Conservation (phyloP, 1,140 invertebrate genomes). For the Drosophila nannoptera region DNA sequence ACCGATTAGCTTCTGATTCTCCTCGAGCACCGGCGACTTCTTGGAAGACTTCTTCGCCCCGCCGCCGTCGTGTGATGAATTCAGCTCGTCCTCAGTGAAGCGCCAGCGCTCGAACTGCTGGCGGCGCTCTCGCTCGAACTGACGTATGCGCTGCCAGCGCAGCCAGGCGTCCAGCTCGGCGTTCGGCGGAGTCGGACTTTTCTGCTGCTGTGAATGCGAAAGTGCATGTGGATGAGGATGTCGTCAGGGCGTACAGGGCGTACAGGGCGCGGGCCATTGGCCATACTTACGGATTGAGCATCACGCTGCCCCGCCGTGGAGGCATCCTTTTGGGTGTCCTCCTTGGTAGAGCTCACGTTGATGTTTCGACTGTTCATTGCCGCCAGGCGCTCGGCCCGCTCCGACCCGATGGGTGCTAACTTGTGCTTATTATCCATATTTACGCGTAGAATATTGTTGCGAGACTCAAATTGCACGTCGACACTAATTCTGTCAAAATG, state of each 20-base stretch:
- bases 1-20: conserved; percentile 6
- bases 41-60: not conserved
- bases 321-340: not conserved
- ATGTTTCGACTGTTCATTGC: conserved; percentile 9
- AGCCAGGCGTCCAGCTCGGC: conserved; percentile 21
- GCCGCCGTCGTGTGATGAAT: not conserved
- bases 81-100: conserved; percentile 14
- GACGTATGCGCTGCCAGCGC: conserved; percentile 23
- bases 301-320: not conserved
- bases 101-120: conserved; percentile 19
- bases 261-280: no score
- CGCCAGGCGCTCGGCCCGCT: conserved; percentile 17
- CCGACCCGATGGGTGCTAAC: conserved; percentile 22
- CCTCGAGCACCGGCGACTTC: not conserved
- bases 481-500: not conserved
- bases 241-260: not conserved
- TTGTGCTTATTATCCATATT: not conserved
- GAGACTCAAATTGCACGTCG: not conserved
- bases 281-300: conserved; percentile 4
- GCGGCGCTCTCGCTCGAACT: conserved; percentile 26
- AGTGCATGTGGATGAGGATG: not conserved
- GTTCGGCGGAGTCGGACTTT: not conserved
- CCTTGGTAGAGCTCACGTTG: not conserved
- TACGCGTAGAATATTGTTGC: not conserved
- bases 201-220: not conserved